Percentiles rank a stretch among this genome's conserved stretches.
phyloP scores from a whole-genome alignment of 2,797 vertebrate species.

The Parauchenoglanis punctatus region DNA sequence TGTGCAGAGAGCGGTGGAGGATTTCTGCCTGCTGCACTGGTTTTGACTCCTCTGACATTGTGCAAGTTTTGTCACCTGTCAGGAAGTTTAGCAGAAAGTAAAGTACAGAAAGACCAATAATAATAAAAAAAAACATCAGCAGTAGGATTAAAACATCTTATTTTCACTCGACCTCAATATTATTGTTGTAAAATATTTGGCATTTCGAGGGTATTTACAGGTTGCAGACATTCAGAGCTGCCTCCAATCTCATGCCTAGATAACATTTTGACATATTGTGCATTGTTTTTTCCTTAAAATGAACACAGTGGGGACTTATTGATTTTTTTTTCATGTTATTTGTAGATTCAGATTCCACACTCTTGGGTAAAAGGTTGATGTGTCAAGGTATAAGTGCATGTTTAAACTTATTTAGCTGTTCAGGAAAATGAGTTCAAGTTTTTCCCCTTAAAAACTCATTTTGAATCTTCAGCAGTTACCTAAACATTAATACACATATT shows the following conservation, averaged over 20 bases:
- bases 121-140: background rate
- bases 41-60: conserved; percentile 10
- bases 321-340: background rate
- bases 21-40: background rate
- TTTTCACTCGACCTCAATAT: background rate
- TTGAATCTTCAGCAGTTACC: background rate
- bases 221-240: background rate
- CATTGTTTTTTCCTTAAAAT: background rate
- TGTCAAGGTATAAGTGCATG: background rate
- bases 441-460: background rate
- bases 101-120: background rate
- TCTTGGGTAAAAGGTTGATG: background rate
- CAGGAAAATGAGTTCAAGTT: background rate
- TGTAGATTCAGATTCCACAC: background rate
- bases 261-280: background rate
- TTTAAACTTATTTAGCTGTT: background rate
- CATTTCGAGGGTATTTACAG: background rate
- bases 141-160: background rate
- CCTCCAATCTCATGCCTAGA: background rate
- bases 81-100: background rate
- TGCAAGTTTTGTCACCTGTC: background rate
- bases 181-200: background rate
- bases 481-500: background rate
- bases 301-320: background rate
- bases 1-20: background rate